Base-by-base conservation (phyloP, 2,113 vertebrate genomes). In the Glaucomys volans region DNA sequence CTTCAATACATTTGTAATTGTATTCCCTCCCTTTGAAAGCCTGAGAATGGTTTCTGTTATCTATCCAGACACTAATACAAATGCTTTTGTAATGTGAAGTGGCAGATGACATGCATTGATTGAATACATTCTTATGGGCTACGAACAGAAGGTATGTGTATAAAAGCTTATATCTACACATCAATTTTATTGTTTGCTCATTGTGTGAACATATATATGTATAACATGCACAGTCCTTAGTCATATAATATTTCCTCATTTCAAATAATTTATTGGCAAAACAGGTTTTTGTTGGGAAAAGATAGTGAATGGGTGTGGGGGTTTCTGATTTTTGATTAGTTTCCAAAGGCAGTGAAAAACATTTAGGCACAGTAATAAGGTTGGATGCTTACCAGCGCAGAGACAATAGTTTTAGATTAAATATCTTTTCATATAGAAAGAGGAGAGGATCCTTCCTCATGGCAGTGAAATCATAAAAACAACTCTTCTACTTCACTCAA, bases 341-440 rank as follows among this genome's bases (percentile, higher is more conserved):
- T 89, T 88, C 50, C 54, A 86, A 93, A 97, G 72, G 52, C 44
- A 88, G 10, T 22, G 13, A 90, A 92, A 85, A 12, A 80, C 64
- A 95, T 42, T 87, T 87, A 90, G 72, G 71, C 37, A 57, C 28
- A 57, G 32, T 87, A 90, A 94, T 69, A 42, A 96, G 72, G 5
- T 1, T 88, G 26, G 47, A 91, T 52, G 67, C 5, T 74, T 88
- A 50, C 66, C 52, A 96, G 62, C n/a, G 93, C 32, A 90, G 35
- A 93, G 79, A 79, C 17, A 64, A 37, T 30, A 69, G 30, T 52
- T 90, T 96, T 91, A 96, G 42, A 94, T 81, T 84, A 94, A 92
- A 67, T 79, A 85, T 57, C 32, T 91, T 30, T 74, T 26, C 28
- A 11, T 92, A 30, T 14, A 54, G 76, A 77, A 92, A 93, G 80